phyloP scores from a whole-genome alignment of 2,888 invertebrate genomes.

The Antheraea yamamai region DNA sequence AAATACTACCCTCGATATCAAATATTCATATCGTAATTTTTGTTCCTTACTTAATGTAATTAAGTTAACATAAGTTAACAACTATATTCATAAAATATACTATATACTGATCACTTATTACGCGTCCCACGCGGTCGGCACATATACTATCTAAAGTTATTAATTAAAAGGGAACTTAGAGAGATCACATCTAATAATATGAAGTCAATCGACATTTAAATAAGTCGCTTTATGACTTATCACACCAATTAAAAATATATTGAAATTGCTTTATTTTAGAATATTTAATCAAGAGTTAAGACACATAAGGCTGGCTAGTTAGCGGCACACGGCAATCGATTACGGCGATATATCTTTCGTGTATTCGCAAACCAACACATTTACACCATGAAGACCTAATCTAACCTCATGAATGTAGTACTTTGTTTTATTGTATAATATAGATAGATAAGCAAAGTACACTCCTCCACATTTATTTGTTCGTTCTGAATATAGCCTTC shows the following conservation, averaged over 20 bases:
- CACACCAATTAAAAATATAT: conserved; percentile 23
- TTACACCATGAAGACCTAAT: background rate
- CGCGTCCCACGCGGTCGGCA: conserved; percentile 54
- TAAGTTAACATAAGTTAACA: too few relatives aligned
- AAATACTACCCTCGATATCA: too few relatives aligned
- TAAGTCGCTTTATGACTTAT: conserved; percentile 14
- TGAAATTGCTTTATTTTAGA: conserved; percentile 71
- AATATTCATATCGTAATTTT: too few relatives aligned
- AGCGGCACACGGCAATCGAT: background rate
- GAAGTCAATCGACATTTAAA: conserved; percentile 37
- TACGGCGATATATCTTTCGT: background rate
- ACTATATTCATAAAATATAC: background rate
- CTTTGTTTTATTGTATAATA: too few relatives aligned
- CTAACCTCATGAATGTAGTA: too few relatives aligned
- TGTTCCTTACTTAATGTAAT: too few relatives aligned
- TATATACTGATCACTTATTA: conserved; percentile 6
- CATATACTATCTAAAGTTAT: conserved; percentile 52
- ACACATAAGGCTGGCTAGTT: conserved; percentile 23
- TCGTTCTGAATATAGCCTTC: too few relatives aligned
- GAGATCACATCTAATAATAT: conserved; percentile 68
- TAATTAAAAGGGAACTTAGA: conserved; percentile 49
- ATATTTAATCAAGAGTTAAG: conserved; percentile 43
- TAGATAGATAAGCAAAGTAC: too few relatives aligned
- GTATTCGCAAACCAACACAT: background rate
- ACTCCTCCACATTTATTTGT: too few relatives aligned